These are phyloP conservation scores for Lordiphosa andalusiaca DNA, from an alignment of 2,888 invertebrate genomes.

Conservation along the genomic window DNA sequence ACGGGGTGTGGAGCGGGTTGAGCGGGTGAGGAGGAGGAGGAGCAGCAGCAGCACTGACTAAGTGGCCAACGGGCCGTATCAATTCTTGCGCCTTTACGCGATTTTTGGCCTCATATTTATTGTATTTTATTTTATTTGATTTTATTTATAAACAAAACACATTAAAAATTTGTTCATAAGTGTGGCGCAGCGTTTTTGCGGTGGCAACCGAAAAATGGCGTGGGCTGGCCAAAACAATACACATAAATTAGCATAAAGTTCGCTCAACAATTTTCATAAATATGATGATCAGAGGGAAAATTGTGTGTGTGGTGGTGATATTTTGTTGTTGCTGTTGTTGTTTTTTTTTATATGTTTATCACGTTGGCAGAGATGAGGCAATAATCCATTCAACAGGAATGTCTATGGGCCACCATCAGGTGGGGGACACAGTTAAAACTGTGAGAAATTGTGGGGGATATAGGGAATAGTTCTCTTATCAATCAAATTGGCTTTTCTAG, in stretches of 20 bases:
- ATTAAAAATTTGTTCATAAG: conserved; percentile 19
- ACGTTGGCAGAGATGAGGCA: no score
- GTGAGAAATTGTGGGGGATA: no score
- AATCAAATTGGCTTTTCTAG: no score
- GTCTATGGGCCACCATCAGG: no score
- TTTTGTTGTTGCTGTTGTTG: conserved; percentile 29
- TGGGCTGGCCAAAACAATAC: conserved; percentile 47
- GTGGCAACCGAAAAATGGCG: conserved; percentile 18
- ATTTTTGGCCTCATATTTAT: conserved; percentile 58
- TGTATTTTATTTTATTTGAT: conserved; percentile 46
- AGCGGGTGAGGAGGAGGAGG: no score
- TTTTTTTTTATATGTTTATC: background rate
- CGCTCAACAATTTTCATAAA: conserved; percentile 63
- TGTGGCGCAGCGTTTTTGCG: conserved; percentile 33
- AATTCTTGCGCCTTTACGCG: conserved; percentile 51
- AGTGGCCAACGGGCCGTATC: conserved; percentile 71
- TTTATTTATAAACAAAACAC: conserved; percentile 46
- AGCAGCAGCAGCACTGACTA: conserved; percentile 38
- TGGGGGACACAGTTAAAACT: no score
- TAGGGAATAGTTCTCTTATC: no score
- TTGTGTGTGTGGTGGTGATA: conserved; percentile 9
- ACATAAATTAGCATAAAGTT: conserved; percentile 66
- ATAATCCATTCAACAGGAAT: no score
- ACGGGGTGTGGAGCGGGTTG: background rate
- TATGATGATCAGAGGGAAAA: conserved; percentile 34